A percentile compares a stretch with the other conserved stretches of the same genome.
phyloP scores from a whole-genome alignment of 2,797 vertebrate species.

The Momotus momota region DNA sequence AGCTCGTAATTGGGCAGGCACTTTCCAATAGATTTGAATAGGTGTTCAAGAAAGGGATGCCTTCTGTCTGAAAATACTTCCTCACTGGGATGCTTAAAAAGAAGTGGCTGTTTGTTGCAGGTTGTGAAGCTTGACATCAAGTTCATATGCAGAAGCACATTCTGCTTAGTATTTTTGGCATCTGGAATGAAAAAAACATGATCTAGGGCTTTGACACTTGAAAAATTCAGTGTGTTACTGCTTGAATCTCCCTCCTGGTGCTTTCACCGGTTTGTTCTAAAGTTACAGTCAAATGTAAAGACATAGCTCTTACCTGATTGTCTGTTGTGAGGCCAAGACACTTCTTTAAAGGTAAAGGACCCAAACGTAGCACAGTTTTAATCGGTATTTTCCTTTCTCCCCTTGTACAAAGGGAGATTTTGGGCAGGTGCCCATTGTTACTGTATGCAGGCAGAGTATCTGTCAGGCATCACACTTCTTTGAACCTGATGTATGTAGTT shows the following conservation, averaged over 20 bases:
- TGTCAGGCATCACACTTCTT: neutral
- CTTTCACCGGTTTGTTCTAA: neutral
- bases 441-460: neutral
- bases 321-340: neutral
- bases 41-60: neutral
- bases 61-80: neutral
- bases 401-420: neutral
- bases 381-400: neutral
- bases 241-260: neutral
- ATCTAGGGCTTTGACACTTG: neutral
- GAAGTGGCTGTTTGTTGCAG: neutral
- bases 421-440: neutral
- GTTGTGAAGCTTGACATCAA: neutral
- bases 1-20: neutral
- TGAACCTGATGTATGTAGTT: neutral
- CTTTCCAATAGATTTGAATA: neutral
- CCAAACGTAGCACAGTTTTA: neutral
- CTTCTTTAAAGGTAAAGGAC: neutral
- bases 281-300: neutral
- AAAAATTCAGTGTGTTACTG: neutral
- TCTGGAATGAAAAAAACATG: neutral
- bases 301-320: neutral
- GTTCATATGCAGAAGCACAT: rapidly evolving
- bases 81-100: neutral
- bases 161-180: neutral